A percentile compares a stretch with the other conserved stretches of the same genome.
Evolutionary conservation across 2,113 vertebrate genomes (phyloP).

Genomic region (Cyprinodon brontotheroides): DNA sequence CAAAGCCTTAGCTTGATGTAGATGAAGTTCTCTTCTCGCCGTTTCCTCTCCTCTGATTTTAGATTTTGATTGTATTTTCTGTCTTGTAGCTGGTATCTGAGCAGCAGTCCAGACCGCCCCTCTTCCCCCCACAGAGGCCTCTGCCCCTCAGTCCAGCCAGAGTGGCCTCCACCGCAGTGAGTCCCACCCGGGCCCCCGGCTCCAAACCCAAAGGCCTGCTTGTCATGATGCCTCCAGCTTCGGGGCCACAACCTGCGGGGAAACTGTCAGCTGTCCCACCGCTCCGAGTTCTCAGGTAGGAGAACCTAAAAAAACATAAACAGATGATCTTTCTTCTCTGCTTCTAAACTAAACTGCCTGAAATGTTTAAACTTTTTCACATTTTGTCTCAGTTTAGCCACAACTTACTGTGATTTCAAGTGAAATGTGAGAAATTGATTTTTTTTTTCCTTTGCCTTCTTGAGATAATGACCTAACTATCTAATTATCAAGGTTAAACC

Average conservation of each 20-base stretch:
- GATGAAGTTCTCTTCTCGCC: too few species aligned
- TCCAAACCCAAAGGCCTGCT: conserved; percentile 78
- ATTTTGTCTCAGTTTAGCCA: too few species aligned
- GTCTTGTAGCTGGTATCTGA: conserved; percentile 60
- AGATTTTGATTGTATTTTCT: neutral
- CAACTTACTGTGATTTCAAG: too few species aligned
- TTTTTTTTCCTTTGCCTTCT: too few species aligned
- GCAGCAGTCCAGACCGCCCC: conserved; percentile 59
- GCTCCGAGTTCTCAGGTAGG: conserved; percentile 77
- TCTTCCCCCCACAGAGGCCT: conserved; percentile 81
- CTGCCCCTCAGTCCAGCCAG: conserved; percentile 83
- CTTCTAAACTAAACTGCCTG: too few species aligned
- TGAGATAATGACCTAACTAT: too few species aligned
- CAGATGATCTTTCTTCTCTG: neutral
- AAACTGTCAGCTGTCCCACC: conserved; percentile 67
- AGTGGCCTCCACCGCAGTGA: conserved; percentile 66
- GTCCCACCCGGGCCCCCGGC: conserved; percentile 61
- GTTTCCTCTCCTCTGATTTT: too few species aligned
- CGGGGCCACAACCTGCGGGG: conserved; percentile 63
- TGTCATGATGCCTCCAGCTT: conserved; percentile 85
- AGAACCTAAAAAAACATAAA: neutral
- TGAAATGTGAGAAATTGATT: too few species aligned
- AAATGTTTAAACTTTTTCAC: too few species aligned
- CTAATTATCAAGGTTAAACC: too few species aligned
- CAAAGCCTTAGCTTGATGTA: neutral